Evolutionary conservation across 2,113 vertebrate species (phyloP), one percentile per base, ranked within the genome.

Genomic region (Natator depressus): DNA sequence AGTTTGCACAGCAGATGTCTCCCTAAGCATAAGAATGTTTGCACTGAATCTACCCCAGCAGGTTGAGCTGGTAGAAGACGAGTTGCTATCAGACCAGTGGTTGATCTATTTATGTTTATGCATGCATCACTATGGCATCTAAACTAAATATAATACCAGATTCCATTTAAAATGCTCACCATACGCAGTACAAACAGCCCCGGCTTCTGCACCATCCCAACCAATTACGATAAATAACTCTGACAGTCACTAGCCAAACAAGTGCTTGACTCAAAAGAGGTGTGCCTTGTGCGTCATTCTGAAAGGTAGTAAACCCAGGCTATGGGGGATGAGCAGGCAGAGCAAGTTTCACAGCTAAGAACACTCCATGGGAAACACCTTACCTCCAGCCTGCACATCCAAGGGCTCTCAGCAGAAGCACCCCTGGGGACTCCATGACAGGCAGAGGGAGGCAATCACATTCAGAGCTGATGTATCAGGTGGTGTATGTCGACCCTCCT

Each of bases 1-100:
- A 27, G 1, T 2, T 1, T 2, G 27, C 82, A 62, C 97, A 94
- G 97, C 90, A 98, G 98, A 91, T 96, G 98, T 93, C 96, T 92
- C 96, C 84, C 83, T 4, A 27, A 1, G 16, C 57, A 4, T 8
- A 5, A 11, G 35, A 31, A 62, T 57, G 6, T 46, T 25, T 51
- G n/a, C 27, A 24, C 35, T 2, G 0, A 7, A 3, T 2, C 14
- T 42, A 4, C 46, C 38, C 8, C 12, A 1, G 3, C 83, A 3
- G n/a, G 8, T 10, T 24, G 11, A 16, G 4, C 13, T 5, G 5
- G n/a, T 51, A 12, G 27, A 10, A 31, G 27, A 8, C 35, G 7
- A 86, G 62, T 38, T 11, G 0, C 76, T 3, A 24, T 0, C 4
- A 20, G 65, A 35, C 3, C 31, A 62, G 4, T 1, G 27, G 14